Evolutionary conservation across 2,797 vertebrate species (phyloP).

Genomic region (Rhabdomys pumilio): DNA sequence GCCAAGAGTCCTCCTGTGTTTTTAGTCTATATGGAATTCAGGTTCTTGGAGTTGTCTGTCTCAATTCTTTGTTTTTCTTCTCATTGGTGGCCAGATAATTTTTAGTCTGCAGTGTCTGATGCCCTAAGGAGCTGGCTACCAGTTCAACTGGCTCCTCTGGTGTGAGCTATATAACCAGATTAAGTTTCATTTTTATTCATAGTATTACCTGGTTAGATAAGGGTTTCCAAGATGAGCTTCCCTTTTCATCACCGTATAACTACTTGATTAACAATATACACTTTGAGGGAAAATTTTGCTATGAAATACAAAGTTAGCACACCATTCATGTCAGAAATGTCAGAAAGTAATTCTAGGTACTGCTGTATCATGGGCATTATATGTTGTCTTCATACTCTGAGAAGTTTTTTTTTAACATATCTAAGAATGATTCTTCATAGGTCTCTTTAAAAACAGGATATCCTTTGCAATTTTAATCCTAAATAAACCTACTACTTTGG

Average conservation of each 20-base stretch:
- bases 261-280: background rate
- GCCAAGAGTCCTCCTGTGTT: background rate
- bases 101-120: background rate
- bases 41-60: background rate
- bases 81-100: background rate
- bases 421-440: background rate
- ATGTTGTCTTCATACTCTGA: background rate
- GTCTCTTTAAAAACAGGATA: background rate
- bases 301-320: background rate
- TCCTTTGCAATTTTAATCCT: background rate
- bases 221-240: background rate
- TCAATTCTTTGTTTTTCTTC: background rate
- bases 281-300: background rate
- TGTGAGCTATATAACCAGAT: background rate
- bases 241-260: background rate
- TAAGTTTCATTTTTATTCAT: background rate
- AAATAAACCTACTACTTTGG: background rate
- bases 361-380: background rate
- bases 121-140: background rate
- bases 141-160: background rate
- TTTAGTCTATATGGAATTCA: background rate
- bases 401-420: background rate
- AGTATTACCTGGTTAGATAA: background rate
- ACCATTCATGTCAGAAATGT: background rate
- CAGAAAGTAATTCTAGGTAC: background rate